Evolutionary conservation across 2,888 invertebrate species (phyloP).

Genomic region (Sinotaia quadrata): DNA sequence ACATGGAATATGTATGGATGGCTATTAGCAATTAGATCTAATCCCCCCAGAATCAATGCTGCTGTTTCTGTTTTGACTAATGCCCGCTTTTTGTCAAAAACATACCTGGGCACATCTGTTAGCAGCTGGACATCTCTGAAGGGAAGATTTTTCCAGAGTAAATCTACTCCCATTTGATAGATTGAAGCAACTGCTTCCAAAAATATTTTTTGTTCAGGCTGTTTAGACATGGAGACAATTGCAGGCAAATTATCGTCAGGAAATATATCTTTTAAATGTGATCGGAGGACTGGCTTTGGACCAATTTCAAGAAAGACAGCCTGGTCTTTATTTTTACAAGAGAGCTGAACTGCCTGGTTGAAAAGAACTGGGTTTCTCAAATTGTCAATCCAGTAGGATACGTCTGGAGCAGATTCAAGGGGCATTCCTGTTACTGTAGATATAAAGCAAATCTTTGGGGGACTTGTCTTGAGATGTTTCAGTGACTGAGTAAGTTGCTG

Average conservation of each 20-base stretch:
- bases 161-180: conserved; percentile 36
- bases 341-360: conserved; percentile 18
- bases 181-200: conserved; percentile 31
- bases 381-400: conserved; percentile 37
- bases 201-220: conserved; percentile 31
- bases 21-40: conserved; percentile 24
- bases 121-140: conserved; percentile 15
- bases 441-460: too few relatives aligned
- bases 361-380: conserved; percentile 31
- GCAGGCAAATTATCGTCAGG: not conserved
- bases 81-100: conserved; percentile 31
- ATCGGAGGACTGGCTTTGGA: conserved; percentile 31
- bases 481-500: too few relatives aligned
- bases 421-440: too few relatives aligned
- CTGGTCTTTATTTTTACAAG: conserved; percentile 6
- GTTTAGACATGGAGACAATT: conserved; percentile 36
- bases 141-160: conserved; percentile 36
- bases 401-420: too few relatives aligned
- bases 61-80: conserved; percentile 19
- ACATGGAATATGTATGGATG: conserved; percentile 26
- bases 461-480: too few relatives aligned
- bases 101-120: conserved; percentile 44
- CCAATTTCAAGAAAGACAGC: conserved; percentile 36
- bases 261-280: conserved; percentile 28
- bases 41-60: conserved; percentile 13